Evolutionary conservation across 2,113 vertebrate species (phyloP), one percentile per base, ranked within the genome.

Genomic region (Odobenus rosmarus): DNA sequence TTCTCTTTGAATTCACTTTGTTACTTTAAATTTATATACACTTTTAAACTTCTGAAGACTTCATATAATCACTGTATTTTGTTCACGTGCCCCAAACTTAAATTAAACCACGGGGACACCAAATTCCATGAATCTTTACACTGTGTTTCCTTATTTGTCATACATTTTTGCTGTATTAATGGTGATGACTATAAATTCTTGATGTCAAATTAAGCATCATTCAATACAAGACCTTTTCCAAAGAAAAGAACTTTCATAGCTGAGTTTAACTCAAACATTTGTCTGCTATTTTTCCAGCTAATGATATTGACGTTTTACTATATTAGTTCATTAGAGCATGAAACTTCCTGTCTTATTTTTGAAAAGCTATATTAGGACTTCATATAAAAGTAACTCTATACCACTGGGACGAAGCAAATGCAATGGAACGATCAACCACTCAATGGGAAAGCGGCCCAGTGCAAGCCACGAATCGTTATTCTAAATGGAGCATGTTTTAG

Each of bases 271-370:
- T 61, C 91, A 94, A 93, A 92, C 82, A 77, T 91, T 94, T 74
- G 67, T 79, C 90, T 97, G 76, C 57, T 95, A 46, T 94, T 97
- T 96, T 94, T 82, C 72, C 57, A 88, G 85, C 77, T 97, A 97
- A 96, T 95, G 61, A 97, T 98, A 98, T 93, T 97, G 97, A 98
- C 95, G 86, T 97, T 97, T 98, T 95, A 94, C 96, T 97, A 86
- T 96, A 96, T 97, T 93, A 96, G 95, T 96, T 95, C 96, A 97
- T 95, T 96, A 97, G 96, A 98, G 96, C 96, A 95, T 98, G 96
- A 97, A 98, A 97, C 85, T 95, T 97, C 86, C 90, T 93, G 96
- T 98, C 98, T 97, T 95, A 79, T 97, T 97, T 98, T 97, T 96
- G 93, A 97, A 98, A 98, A 95, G 92, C 88, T 97, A 98, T 97